Conservation (phyloP, 2,797 vertebrate genomes). For the Halcyon badia region DNA sequence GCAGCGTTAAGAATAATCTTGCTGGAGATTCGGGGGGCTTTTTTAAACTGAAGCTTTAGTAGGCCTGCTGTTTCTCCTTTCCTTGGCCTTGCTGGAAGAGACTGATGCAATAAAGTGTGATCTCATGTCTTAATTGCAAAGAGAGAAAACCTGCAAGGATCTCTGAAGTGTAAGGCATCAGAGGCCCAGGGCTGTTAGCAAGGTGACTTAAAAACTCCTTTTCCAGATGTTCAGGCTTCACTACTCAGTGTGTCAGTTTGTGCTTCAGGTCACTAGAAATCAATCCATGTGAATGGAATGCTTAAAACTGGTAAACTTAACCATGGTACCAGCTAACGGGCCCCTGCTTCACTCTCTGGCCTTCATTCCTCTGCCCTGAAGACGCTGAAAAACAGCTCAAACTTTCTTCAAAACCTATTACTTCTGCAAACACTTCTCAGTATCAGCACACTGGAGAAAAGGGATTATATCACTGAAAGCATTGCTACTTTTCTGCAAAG, state of each 20-base stretch:
- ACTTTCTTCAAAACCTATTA: neutral
- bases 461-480: neutral
- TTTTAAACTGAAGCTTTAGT: neutral
- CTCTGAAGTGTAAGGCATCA: neutral
- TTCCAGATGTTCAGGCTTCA: neutral
- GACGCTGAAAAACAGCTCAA: neutral
- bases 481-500: neutral
- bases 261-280: neutral
- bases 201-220: neutral
- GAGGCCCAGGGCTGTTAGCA: neutral
- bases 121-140: neutral
- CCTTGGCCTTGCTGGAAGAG: neutral
- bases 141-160: neutral
- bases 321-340: neutral
- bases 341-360: neutral
- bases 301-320: neutral
- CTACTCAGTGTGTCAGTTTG: neutral
- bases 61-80: neutral
- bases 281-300: neutral
- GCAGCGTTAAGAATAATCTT: neutral
- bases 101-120: neutral
- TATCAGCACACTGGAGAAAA: neutral
- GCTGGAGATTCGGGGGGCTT: neutral
- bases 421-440: neutral
- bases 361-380: neutral